Conservation (phyloP, 2,113 vertebrate species). For the Garra rufa region DNA sequence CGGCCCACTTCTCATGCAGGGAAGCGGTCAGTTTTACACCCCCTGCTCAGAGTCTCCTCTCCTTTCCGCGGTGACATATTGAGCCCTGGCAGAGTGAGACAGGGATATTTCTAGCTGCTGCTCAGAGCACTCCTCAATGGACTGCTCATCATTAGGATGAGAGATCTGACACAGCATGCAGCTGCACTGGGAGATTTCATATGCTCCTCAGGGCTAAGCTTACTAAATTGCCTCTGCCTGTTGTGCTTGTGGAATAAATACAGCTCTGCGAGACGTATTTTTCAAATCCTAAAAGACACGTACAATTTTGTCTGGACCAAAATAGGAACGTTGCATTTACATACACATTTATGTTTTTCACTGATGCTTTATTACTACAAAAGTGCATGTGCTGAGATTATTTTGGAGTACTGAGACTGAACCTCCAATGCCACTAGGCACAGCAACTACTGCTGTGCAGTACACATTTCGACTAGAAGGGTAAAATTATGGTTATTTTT, state of each 20-base stretch:
- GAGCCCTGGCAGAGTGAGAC: constrained; percentile 21
- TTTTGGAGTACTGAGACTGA: neutral
- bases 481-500: neutral
- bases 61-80: constrained; percentile 42
- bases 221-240: constrained; percentile 29
- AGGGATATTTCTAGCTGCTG: constrained; percentile 42
- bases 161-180: constrained; percentile 52
- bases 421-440: neutral
- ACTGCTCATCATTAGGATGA: constrained; percentile 51
- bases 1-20: constrained; percentile 42
- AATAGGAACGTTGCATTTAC: constrained; percentile 14
- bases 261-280: constrained; percentile 4
- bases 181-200: constrained; percentile 41
- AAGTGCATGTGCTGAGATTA: neutral
- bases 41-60: constrained; percentile 14
- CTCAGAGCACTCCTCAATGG: constrained; percentile 41
- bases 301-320: constrained; percentile 2
- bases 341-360: constrained; percentile 5
- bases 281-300: neutral
- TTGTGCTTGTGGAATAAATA: constrained; percentile 44
- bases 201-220: constrained; percentile 41
- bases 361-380: neutral
- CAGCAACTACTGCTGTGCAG: neutral
- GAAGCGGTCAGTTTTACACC: constrained; percentile 22
- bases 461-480: neutral